These are phyloP conservation scores for Netelia fuscicornis DNA, from an alignment of 2,888 invertebrate species.

Conservation along the genomic window DNA sequence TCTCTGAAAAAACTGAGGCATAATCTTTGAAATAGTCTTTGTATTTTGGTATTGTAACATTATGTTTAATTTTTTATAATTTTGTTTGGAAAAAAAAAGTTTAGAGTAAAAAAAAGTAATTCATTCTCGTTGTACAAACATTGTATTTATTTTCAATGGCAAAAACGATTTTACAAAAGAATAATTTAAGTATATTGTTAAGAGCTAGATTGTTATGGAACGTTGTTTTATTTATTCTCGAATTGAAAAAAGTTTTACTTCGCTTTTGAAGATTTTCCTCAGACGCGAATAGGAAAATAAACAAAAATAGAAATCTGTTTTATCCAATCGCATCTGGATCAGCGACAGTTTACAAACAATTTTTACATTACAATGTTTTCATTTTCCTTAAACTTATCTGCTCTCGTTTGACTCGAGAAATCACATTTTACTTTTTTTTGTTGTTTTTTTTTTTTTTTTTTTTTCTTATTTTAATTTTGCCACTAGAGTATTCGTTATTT, in stretches of 20 bases:
- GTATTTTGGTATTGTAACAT: no score
- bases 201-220: slow-evolving; percentile 54
- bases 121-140: slow-evolving; percentile 62
- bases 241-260: neutral
- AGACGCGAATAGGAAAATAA: slow-evolving; percentile 15
- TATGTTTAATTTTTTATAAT: no score
- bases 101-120: no score
- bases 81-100: no score
- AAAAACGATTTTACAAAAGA: slow-evolving; percentile 78
- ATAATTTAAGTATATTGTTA: slow-evolving; percentile 71
- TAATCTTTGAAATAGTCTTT: no score
- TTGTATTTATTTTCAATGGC: slow-evolving; percentile 78
- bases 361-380: slow-evolving; percentile 51
- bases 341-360: slow-evolving; percentile 53
- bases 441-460: slow-evolving; percentile 48
- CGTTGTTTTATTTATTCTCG: slow-evolving; percentile 36
- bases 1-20: no score
- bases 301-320: slow-evolving; percentile 23
- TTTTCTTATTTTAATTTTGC: slow-evolving; percentile 50
- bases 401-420: neutral
- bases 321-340: slow-evolving; percentile 32
- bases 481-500: slow-evolving; percentile 14
- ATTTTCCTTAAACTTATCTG: slow-evolving; percentile 11
- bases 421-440: slow-evolving; percentile 1
- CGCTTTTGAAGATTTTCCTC: slow-evolving; percentile 49